A percentile compares a stretch with the other conserved stretches of the same genome.
phyloP scores from a whole-genome alignment of 2,888 invertebrate species.

The Marronus borbonicus region DNA sequence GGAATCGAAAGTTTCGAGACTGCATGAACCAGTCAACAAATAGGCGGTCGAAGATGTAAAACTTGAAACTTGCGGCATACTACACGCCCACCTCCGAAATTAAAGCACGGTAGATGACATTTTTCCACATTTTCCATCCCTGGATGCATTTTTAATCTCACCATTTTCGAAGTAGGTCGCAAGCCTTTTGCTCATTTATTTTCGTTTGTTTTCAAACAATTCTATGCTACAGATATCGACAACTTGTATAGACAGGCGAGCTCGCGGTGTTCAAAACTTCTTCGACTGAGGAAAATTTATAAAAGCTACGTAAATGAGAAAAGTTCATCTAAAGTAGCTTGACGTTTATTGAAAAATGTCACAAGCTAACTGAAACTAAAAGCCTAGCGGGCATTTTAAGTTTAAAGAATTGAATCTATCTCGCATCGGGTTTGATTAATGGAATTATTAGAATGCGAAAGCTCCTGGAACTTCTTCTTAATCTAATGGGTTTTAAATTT shows the following conservation, averaged over 20 bases:
- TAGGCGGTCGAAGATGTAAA: conserved; percentile 1
- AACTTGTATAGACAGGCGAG: conserved; percentile 28
- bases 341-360: conserved; percentile 29
- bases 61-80: not conserved
- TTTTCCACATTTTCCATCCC: conserved; percentile 6
- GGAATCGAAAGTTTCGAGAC: conserved; percentile 42
- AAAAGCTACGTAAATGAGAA: conserved; percentile 29
- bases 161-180: conserved; percentile 14
- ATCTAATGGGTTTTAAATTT: no score
- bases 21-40: conserved; percentile 21
- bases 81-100: conserved; percentile 5
- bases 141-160: conserved; percentile 34
- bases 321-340: conserved; percentile 11
- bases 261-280: conserved; percentile 1
- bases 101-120: conserved; percentile 15
- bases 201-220: conserved; percentile 2
- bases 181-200: not conserved
- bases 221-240: not conserved
- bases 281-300: not conserved
- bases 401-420: not conserved
- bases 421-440: no score
- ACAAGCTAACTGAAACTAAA: not conserved
- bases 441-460: no score
- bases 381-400: not conserved
- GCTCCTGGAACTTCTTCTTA: no score